Evolutionary conservation across 2,888 invertebrate species (phyloP).

Genomic region (Cyclophora punctaria): DNA sequence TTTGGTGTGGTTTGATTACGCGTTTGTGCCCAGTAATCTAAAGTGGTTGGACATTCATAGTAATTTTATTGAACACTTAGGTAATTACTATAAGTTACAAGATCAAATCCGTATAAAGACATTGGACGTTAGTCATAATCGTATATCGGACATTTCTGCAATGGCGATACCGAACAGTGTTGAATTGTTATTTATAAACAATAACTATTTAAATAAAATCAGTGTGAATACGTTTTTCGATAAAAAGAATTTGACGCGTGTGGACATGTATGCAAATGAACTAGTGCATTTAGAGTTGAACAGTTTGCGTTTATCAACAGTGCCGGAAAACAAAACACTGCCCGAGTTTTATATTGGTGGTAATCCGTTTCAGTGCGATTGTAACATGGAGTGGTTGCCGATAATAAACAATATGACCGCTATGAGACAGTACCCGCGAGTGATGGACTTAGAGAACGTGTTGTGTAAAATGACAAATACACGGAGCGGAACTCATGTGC

Average conservation of each 20-base stretch:
- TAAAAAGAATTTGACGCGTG: conserved; percentile 87
- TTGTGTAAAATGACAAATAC: conserved; percentile 91
- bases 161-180: conserved; percentile 92
- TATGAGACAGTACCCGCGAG: conserved; percentile 87
- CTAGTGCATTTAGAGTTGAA: conserved; percentile 87
- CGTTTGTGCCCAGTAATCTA: conserved; percentile 90
- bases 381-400: conserved; percentile 96
- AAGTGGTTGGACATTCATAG: conserved; percentile 94
- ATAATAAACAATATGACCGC: conserved; percentile 90
- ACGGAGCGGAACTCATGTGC: conserved; percentile 85
- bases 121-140: conserved; percentile 92
- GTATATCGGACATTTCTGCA: conserved; percentile 87
- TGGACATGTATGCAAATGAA: conserved; percentile 93
- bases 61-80: conserved; percentile 90
- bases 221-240: conserved; percentile 90
- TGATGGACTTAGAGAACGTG: conserved; percentile 92
- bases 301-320: conserved; percentile 84
- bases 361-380: conserved; percentile 96
- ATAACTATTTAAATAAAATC: conserved; percentile 88
- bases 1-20: conserved; percentile 94
- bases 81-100: conserved; percentile 91
- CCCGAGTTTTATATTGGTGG: conserved; percentile 94
- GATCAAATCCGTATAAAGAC: conserved; percentile 87
- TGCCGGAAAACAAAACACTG: conserved; percentile 81
- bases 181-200: conserved; percentile 90